A percentile compares a stretch with the other conserved stretches of the same genome.
These are phyloP conservation scores for Taphrorychus bicolor DNA, from an alignment of 2,888 invertebrate species.

Conservation along the genomic window DNA sequence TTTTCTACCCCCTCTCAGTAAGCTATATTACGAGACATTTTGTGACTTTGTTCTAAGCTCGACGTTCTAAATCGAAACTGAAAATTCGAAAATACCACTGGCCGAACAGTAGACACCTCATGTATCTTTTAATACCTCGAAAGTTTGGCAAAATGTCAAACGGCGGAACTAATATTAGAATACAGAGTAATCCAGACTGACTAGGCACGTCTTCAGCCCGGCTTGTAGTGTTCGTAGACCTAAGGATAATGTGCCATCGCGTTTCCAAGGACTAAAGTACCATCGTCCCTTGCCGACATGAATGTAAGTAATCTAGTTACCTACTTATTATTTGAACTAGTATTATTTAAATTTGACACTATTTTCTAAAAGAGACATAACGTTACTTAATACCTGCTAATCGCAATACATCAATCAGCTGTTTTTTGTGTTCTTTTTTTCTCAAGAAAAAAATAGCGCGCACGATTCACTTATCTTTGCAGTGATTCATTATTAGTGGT, in stretches of 20 bases:
- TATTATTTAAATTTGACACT: no score
- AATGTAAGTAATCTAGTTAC: constrained; percentile 47
- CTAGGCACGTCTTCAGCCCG: constrained; percentile 33
- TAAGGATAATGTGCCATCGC: constrained; percentile 48
- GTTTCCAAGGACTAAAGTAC: neutral
- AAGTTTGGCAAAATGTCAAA: constrained; percentile 55
- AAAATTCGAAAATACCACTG: constrained; percentile 22
- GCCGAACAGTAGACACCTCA: constrained; percentile 4
- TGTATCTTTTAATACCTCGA: constrained; percentile 47
- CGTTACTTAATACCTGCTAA: constrained; percentile 23
- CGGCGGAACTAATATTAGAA: constrained; percentile 53
- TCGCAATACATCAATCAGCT: constrained; percentile 12
- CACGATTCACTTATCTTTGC: constrained; percentile 9
- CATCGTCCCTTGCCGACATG: constrained; percentile 42
- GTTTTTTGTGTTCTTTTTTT: constrained; percentile 23
- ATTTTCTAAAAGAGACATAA: no score
- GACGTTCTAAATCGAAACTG: neutral
- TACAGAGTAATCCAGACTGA: constrained; percentile 41
- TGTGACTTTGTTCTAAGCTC: neutral
- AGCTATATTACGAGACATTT: no score
- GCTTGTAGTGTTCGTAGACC: constrained; percentile 40
- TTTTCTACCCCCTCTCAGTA: no score
- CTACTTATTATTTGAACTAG: neutral
- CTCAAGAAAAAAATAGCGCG: constrained; percentile 14
- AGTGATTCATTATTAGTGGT: no score